phyloP scores from a whole-genome alignment of 2,113 vertebrate genomes.

The Neolamprologus toae region DNA sequence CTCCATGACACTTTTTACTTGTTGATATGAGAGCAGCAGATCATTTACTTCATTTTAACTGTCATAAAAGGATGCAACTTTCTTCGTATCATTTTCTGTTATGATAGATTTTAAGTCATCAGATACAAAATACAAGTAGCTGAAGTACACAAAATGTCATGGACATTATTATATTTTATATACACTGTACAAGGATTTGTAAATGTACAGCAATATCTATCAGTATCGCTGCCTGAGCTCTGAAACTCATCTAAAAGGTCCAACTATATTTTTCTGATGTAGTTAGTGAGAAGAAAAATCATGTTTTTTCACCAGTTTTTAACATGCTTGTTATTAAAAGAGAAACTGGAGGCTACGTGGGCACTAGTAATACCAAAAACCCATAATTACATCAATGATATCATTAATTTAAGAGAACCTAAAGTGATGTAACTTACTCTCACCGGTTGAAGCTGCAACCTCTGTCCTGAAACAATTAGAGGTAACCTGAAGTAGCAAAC shows the following conservation, averaged over 20 bases:
- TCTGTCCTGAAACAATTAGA: not conserved
- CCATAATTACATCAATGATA: not conserved
- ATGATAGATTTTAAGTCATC: not conserved
- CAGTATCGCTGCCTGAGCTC: not conserved
- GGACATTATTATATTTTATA: not conserved
- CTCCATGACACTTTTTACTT: not conserved
- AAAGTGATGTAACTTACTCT: not conserved
- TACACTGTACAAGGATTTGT: not conserved
- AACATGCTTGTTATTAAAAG: not conserved
- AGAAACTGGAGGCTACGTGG: not conserved
- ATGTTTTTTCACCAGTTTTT: not conserved
- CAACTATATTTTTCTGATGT: not conserved
- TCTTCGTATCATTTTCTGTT: not conserved
- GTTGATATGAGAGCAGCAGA: not conserved
- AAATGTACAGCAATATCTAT: not conserved
- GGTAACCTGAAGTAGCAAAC: not conserved
- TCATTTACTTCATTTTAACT: not conserved
- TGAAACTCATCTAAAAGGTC: not conserved
- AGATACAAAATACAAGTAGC: not conserved
- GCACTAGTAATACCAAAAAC: not conserved
- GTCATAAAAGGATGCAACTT: rapidly evolving
- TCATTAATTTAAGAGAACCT: not conserved
- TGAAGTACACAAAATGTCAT: not conserved
- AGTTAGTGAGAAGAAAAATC: not conserved
- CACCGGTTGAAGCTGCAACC: not conserved